Evolutionary conservation across 1,140 invertebrate species (phyloP).

Genomic region (Diachasmimorpha longicaudata): DNA sequence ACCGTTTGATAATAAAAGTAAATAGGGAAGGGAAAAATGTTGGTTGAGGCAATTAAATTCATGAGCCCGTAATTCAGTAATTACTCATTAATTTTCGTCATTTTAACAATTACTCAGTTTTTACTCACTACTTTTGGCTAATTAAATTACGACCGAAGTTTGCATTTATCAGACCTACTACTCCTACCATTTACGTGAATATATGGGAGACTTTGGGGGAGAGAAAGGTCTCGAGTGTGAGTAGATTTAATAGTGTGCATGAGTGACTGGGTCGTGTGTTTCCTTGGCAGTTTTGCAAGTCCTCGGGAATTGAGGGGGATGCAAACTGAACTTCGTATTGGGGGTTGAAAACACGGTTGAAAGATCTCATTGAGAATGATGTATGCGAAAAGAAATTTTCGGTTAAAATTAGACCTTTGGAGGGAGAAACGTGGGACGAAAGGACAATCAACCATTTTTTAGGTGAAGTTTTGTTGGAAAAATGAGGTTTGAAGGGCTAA

Average conservation of each 20-base stretch:
- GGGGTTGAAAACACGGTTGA: no score
- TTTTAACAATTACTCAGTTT: neutral
- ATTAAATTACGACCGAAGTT: neutral
- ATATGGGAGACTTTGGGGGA: neutral
- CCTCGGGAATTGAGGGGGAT: neutral
- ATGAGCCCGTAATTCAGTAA: neutral
- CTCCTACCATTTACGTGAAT: neutral
- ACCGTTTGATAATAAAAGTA: neutral
- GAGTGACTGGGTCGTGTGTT: neutral
- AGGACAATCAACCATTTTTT: no score
- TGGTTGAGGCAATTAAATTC: neutral
- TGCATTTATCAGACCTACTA: neutral
- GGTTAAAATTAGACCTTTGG: no score
- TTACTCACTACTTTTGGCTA: neutral
- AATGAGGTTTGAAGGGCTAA: no score
- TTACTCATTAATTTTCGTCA: neutral
- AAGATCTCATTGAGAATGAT: no score
- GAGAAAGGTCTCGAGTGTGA: neutral
- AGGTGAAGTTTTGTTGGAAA: no score
- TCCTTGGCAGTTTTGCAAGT: neutral
- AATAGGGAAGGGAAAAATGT: neutral
- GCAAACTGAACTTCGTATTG: no score
- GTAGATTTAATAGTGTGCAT: neutral
- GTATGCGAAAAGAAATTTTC: no score
- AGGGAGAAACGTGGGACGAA: no score